A percentile compares a stretch with the other conserved stretches of the same genome.
phyloP scores from a whole-genome alignment of 2,113 vertebrate species.

The Campylomormyrus tamandua region DNA sequence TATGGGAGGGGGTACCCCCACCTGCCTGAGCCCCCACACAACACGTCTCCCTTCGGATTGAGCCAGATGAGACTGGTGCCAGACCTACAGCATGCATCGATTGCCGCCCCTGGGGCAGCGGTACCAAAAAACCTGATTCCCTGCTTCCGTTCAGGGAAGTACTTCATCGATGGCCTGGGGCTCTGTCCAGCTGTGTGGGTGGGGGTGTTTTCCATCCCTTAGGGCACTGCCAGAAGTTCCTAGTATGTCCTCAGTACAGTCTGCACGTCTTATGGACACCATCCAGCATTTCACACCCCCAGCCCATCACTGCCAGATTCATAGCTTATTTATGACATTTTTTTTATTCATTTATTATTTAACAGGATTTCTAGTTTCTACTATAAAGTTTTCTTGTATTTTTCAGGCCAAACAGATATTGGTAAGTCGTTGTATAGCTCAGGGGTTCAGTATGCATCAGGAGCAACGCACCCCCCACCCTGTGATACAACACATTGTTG shows the following conservation, averaged over 20 bases:
- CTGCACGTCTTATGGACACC: too few species aligned
- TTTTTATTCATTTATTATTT: background rate
- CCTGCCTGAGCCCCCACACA: background rate
- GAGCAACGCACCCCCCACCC: background rate
- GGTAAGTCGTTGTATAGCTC: background rate
- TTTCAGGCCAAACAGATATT: background rate
- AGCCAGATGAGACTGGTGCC: background rate
- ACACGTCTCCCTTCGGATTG: background rate
- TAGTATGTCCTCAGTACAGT: background rate
- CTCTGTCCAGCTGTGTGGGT: background rate
- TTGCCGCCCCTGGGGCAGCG: background rate
- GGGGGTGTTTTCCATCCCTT: background rate
- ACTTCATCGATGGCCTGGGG: background rate
- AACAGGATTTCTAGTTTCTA: background rate
- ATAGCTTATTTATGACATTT: background rate
- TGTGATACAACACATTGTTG: background rate
- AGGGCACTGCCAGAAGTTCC: background rate
- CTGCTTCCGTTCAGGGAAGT: background rate
- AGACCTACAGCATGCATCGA: background rate
- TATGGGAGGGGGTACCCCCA: background rate
- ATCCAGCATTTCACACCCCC: background rate
- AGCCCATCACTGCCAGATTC: background rate
- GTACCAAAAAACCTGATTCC: background rate
- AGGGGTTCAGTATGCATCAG: background rate
- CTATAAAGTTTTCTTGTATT: background rate